A percentile compares a stretch with the other conserved stretches of the same genome.
These are phyloP conservation scores for Calliphora vomitoria DNA, from an alignment of 2,888 invertebrate genomes.

Conservation along the genomic window DNA sequence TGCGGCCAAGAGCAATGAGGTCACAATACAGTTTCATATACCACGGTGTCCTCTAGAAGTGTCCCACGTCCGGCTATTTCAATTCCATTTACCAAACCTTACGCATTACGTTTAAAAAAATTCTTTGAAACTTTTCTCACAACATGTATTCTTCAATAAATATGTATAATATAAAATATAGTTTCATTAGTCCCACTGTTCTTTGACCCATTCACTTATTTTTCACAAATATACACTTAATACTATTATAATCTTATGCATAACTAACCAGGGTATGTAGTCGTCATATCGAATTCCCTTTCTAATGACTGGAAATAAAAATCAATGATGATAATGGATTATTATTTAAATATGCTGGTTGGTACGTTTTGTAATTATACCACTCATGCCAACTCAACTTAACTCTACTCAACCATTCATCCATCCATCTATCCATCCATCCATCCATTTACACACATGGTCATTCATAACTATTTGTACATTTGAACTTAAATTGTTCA, in stretches of 20 bases:
- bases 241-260: constrained; percentile 28
- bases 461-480: constrained; percentile 66
- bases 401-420: background rate
- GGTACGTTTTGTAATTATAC: constrained; percentile 40
- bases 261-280: background rate
- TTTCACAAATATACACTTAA: background rate
- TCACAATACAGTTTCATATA: too few species aligned
- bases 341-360: constrained; percentile 65
- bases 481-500: constrained; percentile 72
- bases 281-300: constrained; percentile 40
- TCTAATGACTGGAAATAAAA: constrained; percentile 23
- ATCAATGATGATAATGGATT: constrained; percentile 61
- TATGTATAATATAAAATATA: too few species aligned
- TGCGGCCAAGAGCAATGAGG: too few species aligned
- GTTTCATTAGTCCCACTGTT: background rate
- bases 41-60: too few species aligned
- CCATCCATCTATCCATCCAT: background rate
- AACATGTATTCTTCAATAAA: too few species aligned
- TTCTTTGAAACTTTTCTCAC: too few species aligned
- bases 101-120: too few species aligned
- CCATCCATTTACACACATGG: constrained; percentile 7
- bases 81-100: too few species aligned
- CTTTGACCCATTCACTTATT: background rate
- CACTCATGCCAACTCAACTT: constrained; percentile 21
- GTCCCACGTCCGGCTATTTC: too few species aligned